Conservation (phyloP, 2,797 vertebrate genomes). For the Gymnoscopelus microlampas region DNA sequence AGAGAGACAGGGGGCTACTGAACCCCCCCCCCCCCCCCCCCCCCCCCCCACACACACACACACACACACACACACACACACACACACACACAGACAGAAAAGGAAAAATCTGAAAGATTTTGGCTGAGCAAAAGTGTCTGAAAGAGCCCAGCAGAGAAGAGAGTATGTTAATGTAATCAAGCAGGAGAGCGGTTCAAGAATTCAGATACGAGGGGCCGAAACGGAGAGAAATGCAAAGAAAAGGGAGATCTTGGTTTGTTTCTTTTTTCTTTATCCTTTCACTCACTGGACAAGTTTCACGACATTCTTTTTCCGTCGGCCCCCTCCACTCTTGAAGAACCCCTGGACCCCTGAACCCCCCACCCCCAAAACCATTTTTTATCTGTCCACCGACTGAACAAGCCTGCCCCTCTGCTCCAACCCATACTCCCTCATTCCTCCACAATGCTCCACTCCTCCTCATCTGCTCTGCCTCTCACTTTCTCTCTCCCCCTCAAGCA, state of each 20-base stretch:
- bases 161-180: conserved; percentile 69
- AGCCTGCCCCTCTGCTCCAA: conserved; percentile 69
- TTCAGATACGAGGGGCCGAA: conserved; percentile 38
- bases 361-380: conserved; percentile 64
- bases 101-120: neutral
- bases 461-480: conserved; percentile 40
- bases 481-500: conserved; percentile 25
- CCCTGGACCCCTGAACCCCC: conserved; percentile 33
- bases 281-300: conserved; percentile 37
- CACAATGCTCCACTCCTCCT: conserved; percentile 42
- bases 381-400: conserved; percentile 68
- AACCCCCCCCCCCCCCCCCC: neutral
- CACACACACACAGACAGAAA: no score
- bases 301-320: conserved; percentile 40
- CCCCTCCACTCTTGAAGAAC: conserved; percentile 45
- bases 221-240: conserved; percentile 50
- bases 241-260: neutral
- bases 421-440: conserved; percentile 79
- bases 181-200: conserved; percentile 42
- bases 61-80: no score
- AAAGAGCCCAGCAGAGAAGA: neutral
- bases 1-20: conserved; percentile 36
- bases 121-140: neutral
- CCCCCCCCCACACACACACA: no score
- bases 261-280: conserved; percentile 12